Evolutionary conservation across 2,888 invertebrate species (phyloP).

Genomic region (Acronicta psi): DNA sequence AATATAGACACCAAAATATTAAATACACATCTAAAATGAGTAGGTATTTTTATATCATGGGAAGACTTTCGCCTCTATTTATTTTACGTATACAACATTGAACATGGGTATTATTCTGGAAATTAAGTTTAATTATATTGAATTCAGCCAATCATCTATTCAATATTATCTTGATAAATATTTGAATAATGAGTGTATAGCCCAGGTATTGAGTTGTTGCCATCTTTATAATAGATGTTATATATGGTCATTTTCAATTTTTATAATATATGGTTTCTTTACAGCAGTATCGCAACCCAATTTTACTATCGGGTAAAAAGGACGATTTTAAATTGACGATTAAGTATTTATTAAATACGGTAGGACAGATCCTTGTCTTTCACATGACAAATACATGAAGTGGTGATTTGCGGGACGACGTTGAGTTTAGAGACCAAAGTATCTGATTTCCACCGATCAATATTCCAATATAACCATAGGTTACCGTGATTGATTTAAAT

Average conservation of each 20-base stretch:
- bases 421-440: constrained; percentile 17
- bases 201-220: constrained; percentile 5
- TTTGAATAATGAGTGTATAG: constrained; percentile 30
- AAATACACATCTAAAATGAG: too few species aligned
- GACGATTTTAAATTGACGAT: too few species aligned
- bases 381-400: constrained; percentile 59
- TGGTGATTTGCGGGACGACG: constrained; percentile 38
- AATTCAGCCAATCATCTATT: background rate
- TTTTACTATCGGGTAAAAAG: constrained; percentile 31
- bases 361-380: too few species aligned
- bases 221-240: constrained; percentile 10
- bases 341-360: too few species aligned
- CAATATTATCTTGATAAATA: constrained; percentile 21
- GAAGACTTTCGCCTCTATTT: background rate
- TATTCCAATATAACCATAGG: constrained; percentile 10
- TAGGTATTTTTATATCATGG: too few species aligned
- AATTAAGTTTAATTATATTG: too few species aligned
- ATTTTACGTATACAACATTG: too few species aligned
- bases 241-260: background rate
- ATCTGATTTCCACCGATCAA: constrained; percentile 25
- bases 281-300: constrained; percentile 29
- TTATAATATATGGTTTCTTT: constrained; percentile 3
- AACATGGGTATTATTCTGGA: too few species aligned
- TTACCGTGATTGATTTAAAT: constrained; percentile 12
- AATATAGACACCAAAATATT: too few species aligned